Percentiles rank a stretch among this genome's conserved stretches.
These are phyloP conservation scores for Xenentodon cancila DNA, from an alignment of 2,797 vertebrate species.

Conservation along the genomic window DNA sequence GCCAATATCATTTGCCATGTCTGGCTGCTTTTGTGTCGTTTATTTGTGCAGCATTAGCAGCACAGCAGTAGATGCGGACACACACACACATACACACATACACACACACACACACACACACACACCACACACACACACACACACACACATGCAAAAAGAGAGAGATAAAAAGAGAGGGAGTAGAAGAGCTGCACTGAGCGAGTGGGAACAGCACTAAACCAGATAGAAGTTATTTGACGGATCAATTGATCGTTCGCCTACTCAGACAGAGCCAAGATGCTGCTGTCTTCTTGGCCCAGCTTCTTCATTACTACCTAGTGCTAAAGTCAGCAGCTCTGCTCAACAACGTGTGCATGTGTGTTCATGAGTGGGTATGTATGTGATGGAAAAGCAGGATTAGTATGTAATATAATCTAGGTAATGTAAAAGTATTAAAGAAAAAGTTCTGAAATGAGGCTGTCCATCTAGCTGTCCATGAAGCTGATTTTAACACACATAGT, in stretches of 20 bases:
- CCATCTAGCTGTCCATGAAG: no score
- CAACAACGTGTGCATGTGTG: conserved; percentile 23
- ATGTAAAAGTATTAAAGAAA: no score
- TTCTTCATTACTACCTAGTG: conserved; percentile 53
- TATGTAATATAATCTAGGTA: no score
- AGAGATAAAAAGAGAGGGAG: background rate
- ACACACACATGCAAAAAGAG: no score
- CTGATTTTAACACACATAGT: background rate
- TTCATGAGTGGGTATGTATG: background rate
- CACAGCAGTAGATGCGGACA: conserved; percentile 17
- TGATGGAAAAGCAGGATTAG: no score
- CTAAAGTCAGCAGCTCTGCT: conserved; percentile 68
- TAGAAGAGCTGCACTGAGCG: conserved; percentile 27
- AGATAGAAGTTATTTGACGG: conserved; percentile 73
- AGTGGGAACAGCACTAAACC: conserved; percentile 68
- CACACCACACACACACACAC: background rate
- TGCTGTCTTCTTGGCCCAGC: conserved; percentile 56
- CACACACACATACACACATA: background rate
- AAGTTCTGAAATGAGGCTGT: no score
- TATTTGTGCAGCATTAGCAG: conserved; percentile 34
- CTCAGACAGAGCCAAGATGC: conserved; percentile 62
- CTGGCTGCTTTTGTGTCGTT: conserved; percentile 31
- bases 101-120: background rate
- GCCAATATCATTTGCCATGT: conserved; percentile 54
- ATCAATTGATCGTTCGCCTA: conserved; percentile 68